These are phyloP conservation scores for Nymphalis polychloros DNA, from an alignment of 2,888 invertebrate species.

Conservation along the genomic window DNA sequence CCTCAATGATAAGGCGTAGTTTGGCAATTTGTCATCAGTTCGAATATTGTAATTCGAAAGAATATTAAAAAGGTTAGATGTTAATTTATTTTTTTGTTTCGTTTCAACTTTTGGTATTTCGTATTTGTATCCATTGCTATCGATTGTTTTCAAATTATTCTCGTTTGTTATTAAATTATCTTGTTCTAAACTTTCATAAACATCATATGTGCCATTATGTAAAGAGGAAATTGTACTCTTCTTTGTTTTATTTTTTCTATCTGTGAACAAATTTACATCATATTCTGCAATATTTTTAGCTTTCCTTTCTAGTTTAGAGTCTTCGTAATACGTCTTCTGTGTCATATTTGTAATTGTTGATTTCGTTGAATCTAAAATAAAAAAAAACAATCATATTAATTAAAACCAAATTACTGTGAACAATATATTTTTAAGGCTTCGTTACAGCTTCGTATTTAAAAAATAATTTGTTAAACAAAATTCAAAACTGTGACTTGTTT, in stretches of 20 bases:
- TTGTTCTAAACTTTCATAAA: not conserved
- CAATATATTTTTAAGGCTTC: too few species aligned
- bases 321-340: not conserved
- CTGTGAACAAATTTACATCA: not conserved
- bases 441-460: too few species aligned
- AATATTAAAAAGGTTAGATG: constrained; percentile 45
- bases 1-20: constrained; percentile 60
- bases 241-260: constrained; percentile 3
- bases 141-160: constrained; percentile 32
- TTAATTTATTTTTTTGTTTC: constrained; percentile 31
- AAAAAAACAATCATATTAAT: not conserved
- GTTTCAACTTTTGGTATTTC: constrained; percentile 15
- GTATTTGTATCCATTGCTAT: constrained; percentile 10
- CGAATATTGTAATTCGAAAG: constrained; percentile 65
- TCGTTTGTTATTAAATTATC: not conserved
- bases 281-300: constrained; percentile 21
- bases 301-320: not conserved
- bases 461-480: too few species aligned
- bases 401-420: too few species aligned
- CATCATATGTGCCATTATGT: constrained; percentile 42
- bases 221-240: not conserved
- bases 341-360: not conserved
- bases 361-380: not conserved
- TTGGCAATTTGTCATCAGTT: constrained; percentile 53
- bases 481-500: too few species aligned